Base-by-base conservation (phyloP, 2,888 invertebrate species). In the Blera fallax region DNA sequence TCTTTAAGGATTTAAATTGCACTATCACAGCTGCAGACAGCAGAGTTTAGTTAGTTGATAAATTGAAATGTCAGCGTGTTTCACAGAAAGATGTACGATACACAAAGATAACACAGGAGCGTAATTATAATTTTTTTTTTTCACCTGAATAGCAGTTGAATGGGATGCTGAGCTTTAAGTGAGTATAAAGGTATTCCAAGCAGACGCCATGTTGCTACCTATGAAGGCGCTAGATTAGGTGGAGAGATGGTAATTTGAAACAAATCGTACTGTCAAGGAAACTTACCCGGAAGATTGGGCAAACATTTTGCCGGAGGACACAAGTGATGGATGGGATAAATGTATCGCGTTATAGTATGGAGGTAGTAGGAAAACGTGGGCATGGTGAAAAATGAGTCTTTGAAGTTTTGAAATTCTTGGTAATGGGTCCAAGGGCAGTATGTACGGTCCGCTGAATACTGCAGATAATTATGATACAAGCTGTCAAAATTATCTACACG, bases 11-110 rank as follows among this genome's bases (percentile, higher is more conserved):
- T 52, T 58, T 14, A 64, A 37, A 56, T 50, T 50, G 52, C 60
- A 60, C 52, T 50, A 16, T 14, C 32, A 24, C 74, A 67, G 60
- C 58, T 40, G 73, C 52, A 32, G 74, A 29, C 37, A 40, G 45
- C 10, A 10, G 45, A 37, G 18, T 32, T 37, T 37, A 34, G 45
- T 48, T 69, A 8, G 67, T 81, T 81, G 80, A 81, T 74, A 37
- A 74, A 81, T 81, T 81, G 60, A 69, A 54, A 60, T 45, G 60
- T 65, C 72, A 40, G 32, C 54, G n/a, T 16, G 52, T 45, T 24
- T 32, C n/a, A 24, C 16, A 14, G n/a, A 32, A 34, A 32, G n/a
- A 45, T 29, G 11, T 64, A 32, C 11, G 14, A 27, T 24, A 62
- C 27, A 27, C 27, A 64, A 45, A 34, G 29, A 16, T 48, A 18